phyloP scores from a whole-genome alignment of 92 coral and sea anemone species.

The Siderastrea radians region DNA sequence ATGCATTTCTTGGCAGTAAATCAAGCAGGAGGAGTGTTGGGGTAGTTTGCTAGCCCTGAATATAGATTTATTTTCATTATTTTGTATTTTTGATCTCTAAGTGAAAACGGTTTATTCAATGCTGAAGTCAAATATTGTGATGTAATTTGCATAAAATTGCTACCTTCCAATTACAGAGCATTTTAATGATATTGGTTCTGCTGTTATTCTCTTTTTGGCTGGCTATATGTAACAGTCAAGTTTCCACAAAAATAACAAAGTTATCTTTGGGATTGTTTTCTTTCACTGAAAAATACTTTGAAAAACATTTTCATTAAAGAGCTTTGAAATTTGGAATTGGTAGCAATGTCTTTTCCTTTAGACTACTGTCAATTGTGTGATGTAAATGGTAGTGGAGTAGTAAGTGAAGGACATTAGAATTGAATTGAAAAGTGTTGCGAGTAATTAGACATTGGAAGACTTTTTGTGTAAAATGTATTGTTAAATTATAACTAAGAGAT shows the following conservation, averaged over 20 bases:
- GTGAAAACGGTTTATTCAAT: conserved; percentile 21
- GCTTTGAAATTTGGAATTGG: conserved; percentile 19
- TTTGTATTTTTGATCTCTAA: conserved; percentile 45
- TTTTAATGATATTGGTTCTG: neutral
- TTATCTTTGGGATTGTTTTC: neutral
- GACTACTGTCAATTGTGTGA: conserved; percentile 1
- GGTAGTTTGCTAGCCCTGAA: neutral
- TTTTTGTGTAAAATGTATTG: conserved; percentile 51
- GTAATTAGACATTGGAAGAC: conserved; percentile 35
- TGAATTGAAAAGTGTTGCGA: conserved; percentile 8
- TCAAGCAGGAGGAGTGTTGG: neutral
- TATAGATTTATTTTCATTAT: conserved; percentile 52
- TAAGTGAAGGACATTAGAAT: conserved; percentile 7
- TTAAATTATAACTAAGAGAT: conserved; percentile 47
- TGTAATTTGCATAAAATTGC: conserved; percentile 21
- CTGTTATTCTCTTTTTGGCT: neutral
- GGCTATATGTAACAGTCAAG: no score
- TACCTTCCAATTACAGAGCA: conserved; percentile 12
- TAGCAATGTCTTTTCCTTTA: conserved; percentile 9
- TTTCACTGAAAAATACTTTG: neutral
- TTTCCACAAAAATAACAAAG: no score
- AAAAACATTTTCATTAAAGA: neutral
- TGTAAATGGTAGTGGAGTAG: conserved; percentile 18
- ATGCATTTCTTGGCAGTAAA: conserved; percentile 8
- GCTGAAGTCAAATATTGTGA: conserved; percentile 33